Evolutionary conservation across 2,113 vertebrate species (phyloP), one percentile per base, ranked within the genome.

Genomic region (Thunnus thynnus): DNA sequence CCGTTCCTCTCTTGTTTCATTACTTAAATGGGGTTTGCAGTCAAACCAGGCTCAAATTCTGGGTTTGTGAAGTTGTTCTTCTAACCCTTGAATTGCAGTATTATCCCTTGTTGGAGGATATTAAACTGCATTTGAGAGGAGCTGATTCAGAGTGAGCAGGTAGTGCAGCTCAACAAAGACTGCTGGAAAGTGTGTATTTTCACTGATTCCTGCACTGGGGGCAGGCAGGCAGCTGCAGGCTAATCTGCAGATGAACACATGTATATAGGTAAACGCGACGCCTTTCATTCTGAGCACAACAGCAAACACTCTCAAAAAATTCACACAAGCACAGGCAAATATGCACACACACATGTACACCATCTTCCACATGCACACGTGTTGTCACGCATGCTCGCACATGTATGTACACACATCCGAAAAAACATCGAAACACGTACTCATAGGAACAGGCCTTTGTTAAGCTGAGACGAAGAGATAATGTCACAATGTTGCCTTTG

Each of bases 191-290:
- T 67, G 76, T 83, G 52, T 61, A 51, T 85, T 81, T 82, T 62
- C 48, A 44, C 67, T 83, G 51, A 78, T 64, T 84, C 25, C 67
- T 86, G 77, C 68, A 84, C 20, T 9, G 30, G 65, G 65, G 72
- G 63, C 61, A 79, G 73, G 47, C 81, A 83, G 73, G 64, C 75
- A 89, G 86, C 75, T 50, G 62, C 62, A 11, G 62, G 69, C 78
- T 91, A 93, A 91, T 93, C 89, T 90, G 86, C 72, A 88, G 79
- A 86, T 80, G 62, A 87, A 72, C 25, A 25, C 22, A 36, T 47
- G 63, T 84, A 72, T 70, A 76, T 58, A 55, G 75, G 84, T 88
- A 87, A 91, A 92, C 72, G 84, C 9, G 50, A 51, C 25, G 71
- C 57, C 84, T 92, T 91, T 89, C 82, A 86, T 88, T 91, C 63